A percentile compares a stretch with the other conserved stretches of the same genome.
These are phyloP conservation scores for Carapus acus DNA, from an alignment of 2,797 vertebrate species.

Conservation along the genomic window DNA sequence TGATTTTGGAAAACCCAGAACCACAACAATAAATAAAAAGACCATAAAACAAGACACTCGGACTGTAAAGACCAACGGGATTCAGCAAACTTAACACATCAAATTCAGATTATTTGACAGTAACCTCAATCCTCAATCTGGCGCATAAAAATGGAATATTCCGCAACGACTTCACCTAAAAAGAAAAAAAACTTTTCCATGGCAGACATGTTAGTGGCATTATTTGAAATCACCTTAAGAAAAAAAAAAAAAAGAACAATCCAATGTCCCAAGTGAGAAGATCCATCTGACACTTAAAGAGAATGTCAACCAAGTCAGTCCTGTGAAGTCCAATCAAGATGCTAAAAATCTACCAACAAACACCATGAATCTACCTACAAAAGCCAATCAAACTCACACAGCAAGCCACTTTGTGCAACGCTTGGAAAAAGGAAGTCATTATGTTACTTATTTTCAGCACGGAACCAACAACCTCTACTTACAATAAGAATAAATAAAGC, in stretches of 20 bases:
- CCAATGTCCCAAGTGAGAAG: conserved; percentile 10
- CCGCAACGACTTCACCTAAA: conserved; percentile 31
- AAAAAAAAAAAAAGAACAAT: conserved; percentile 7
- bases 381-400: conserved; percentile 64
- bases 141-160: conserved; percentile 43
- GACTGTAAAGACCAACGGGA: conserved; percentile 49
- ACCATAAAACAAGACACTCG: conserved; percentile 48
- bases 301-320: conserved; percentile 25
- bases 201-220: conserved; percentile 26
- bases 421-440: conserved; percentile 46
- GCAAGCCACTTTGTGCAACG: conserved; percentile 65
- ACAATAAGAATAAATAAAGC: conserved; percentile 74
- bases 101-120: conserved; percentile 30
- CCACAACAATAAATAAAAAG: conserved; percentile 64
- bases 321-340: conserved; percentile 28
- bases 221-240: conserved; percentile 19
- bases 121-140: conserved; percentile 42
- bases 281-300: conserved; percentile 26
- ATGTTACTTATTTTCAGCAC: conserved; percentile 48
- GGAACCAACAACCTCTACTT: conserved; percentile 58
- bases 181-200: conserved; percentile 25
- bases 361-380: conserved; percentile 44
- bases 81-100: conserved; percentile 32
- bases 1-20: conserved; percentile 51
- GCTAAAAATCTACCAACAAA: conserved; percentile 40